A percentile compares a stretch with the other conserved stretches of the same genome.
Evolutionary conservation across 2,888 invertebrate species (phyloP).

Genomic region (Trachelus troglodyta): DNA sequence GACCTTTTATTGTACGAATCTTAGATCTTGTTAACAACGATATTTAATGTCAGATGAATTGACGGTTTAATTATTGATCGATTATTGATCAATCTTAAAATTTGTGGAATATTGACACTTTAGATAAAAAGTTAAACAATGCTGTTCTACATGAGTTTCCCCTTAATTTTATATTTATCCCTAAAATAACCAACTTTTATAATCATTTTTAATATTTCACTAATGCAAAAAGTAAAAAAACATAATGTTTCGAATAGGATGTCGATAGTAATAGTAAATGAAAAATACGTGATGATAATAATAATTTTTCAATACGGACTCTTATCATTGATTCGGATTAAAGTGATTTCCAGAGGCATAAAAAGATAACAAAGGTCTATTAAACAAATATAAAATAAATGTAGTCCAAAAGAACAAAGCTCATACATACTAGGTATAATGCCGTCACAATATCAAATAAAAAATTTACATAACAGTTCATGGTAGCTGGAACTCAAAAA

Average conservation of each 20-base stretch:
- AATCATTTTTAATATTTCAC: no score
- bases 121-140: neutral
- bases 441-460: neutral
- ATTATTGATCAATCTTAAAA: neutral
- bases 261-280: no score
- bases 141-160: no score
- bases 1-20: neutral
- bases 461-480: neutral
- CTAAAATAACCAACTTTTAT: no score
- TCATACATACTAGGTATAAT: neutral
- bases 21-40: neutral
- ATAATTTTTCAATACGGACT: no score
- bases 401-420: neutral
- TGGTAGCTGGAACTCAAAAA: neutral
- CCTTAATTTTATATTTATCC: no score
- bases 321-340: neutral
- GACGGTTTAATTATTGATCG: neutral
- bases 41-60: neutral
- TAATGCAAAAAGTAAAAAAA: no score
- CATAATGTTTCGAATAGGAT: no score
- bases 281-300: no score
- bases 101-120: neutral
- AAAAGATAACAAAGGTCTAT: neutral
- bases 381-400: neutral
- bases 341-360: neutral